phyloP scores from a whole-genome alignment of 2,888 invertebrate genomes.

The Cataglyphis albicans region DNA sequence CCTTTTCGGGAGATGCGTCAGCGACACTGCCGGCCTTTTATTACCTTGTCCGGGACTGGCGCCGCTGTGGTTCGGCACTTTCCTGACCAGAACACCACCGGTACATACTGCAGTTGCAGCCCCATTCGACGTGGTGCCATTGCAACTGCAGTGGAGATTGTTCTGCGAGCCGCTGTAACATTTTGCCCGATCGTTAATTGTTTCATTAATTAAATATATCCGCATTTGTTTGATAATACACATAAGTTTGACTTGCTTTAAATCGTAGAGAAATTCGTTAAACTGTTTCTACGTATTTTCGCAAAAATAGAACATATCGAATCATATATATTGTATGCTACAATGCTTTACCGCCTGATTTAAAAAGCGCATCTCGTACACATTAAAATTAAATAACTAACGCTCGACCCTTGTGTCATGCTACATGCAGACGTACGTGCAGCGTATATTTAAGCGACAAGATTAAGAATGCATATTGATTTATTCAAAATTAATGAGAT shows the following conservation, averaged over 20 bases:
- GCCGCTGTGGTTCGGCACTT: conserved; percentile 90
- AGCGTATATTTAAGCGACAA: not conserved
- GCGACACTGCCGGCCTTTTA: conserved; percentile 91
- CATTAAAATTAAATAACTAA: conserved; percentile 15
- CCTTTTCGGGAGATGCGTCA: conserved; percentile 94
- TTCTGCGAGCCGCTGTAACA: conserved; percentile 90
- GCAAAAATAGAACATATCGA: not conserved
- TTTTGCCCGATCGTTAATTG: not conserved
- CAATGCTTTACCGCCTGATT: not conserved
- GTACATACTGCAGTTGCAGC: conserved; percentile 81
- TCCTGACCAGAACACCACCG: conserved; percentile 88
- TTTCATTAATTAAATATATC: not conserved
- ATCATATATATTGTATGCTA: not conserved
- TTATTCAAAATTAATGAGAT: not conserved
- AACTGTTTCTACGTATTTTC: not conserved
- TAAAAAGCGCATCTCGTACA: not conserved
- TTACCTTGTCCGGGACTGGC: conserved; percentile 87
- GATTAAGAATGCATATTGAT: not conserved
- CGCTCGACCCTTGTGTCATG: not conserved
- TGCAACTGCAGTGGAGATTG: conserved; percentile 89
- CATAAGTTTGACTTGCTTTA: not conserved
- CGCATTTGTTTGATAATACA: not conserved
- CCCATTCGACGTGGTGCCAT: conserved; percentile 84
- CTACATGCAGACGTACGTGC: not conserved
- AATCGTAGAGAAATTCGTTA: not conserved